These are phyloP conservation scores for Azorinus chamasolen DNA, from an alignment of 2,888 invertebrate species.

Conservation along the genomic window DNA sequence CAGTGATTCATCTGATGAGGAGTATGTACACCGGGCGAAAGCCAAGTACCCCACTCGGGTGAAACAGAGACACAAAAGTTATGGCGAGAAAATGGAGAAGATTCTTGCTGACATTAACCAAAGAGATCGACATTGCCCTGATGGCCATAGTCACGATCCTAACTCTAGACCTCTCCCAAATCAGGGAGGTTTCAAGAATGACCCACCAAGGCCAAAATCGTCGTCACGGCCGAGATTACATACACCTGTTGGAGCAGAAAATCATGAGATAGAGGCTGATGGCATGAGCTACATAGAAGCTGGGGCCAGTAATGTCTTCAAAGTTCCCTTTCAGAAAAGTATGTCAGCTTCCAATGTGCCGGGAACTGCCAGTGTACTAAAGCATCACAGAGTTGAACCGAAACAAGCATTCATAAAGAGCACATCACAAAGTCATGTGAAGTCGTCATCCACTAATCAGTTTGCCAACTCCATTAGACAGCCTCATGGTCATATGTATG, in stretches of 20 bases:
- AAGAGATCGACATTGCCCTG: constrained; percentile 61
- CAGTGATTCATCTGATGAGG: constrained; percentile 94
- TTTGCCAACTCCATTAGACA: constrained; percentile 28
- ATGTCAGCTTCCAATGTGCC: constrained; percentile 57
- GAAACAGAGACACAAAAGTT: constrained; percentile 31
- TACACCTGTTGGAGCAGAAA: constrained; percentile 72
- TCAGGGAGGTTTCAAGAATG: constrained; percentile 29
- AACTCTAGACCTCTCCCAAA: constrained; percentile 59
- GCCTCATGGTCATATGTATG: constrained; percentile 52
- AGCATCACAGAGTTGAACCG: constrained; percentile 62
- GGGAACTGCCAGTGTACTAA: constrained; percentile 24
- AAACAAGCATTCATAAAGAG: constrained; percentile 73
- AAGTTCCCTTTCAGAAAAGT: constrained; percentile 62
- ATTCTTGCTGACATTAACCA: constrained; percentile 69
- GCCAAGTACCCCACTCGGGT: constrained; percentile 84
- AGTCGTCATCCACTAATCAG: constrained; percentile 29
- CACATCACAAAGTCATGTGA: constrained; percentile 62
- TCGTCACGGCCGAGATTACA: constrained; percentile 66
- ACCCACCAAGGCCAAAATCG: constrained; percentile 50
- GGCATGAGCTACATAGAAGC: constrained; percentile 65
- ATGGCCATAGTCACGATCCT: constrained; percentile 67
- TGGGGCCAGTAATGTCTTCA: constrained; percentile 60
- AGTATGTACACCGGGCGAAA: constrained; percentile 83
- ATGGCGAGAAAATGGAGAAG: constrained; percentile 65
- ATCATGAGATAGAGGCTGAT: constrained; percentile 59